Percentiles rank a stretch among this genome's conserved stretches.
These are phyloP conservation scores for Xanthia togata DNA, from an alignment of 2,888 invertebrate species.

Conservation along the genomic window DNA sequence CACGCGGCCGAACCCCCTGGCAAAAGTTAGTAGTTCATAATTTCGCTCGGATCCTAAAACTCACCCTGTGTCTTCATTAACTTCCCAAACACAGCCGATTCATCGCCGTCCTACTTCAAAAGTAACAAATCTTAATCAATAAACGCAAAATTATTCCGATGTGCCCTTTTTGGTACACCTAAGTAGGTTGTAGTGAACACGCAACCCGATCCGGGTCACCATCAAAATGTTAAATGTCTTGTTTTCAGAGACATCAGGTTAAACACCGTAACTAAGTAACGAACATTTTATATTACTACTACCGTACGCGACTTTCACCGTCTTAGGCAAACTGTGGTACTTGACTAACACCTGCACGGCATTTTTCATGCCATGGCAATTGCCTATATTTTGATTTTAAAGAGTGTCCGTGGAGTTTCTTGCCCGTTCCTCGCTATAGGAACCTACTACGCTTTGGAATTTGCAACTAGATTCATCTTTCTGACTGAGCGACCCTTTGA, in stretches of 20 bases:
- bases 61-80: not conserved
- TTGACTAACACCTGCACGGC: not conserved
- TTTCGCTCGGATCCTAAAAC: too few species aligned
- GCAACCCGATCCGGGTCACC: slow-evolving; percentile 52
- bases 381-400: not conserved
- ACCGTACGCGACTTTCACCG: slow-evolving; percentile 24
- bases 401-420: not conserved
- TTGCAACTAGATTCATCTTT: not conserved
- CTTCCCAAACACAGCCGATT: not conserved
- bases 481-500: not conserved
- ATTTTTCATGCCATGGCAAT: not conserved
- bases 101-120: slow-evolving; percentile 1
- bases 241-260: slow-evolving; percentile 38
- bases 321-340: not conserved
- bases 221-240: slow-evolving; percentile 43
- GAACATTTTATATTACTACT: slow-evolving; percentile 22
- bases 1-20: too few species aligned
- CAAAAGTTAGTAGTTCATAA: not conserved
- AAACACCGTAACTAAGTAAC: slow-evolving; percentile 41
- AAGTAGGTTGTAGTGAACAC: slow-evolving; percentile 46
- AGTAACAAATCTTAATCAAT: slow-evolving; percentile 27
- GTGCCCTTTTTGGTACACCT: slow-evolving; percentile 29
- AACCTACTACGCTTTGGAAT: not conserved
- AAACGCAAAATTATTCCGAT: slow-evolving; percentile 31
- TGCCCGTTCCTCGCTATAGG: not conserved